Base-by-base conservation (phyloP, 2,888 invertebrate genomes). In the Scelioninae gen. 1 region DNA sequence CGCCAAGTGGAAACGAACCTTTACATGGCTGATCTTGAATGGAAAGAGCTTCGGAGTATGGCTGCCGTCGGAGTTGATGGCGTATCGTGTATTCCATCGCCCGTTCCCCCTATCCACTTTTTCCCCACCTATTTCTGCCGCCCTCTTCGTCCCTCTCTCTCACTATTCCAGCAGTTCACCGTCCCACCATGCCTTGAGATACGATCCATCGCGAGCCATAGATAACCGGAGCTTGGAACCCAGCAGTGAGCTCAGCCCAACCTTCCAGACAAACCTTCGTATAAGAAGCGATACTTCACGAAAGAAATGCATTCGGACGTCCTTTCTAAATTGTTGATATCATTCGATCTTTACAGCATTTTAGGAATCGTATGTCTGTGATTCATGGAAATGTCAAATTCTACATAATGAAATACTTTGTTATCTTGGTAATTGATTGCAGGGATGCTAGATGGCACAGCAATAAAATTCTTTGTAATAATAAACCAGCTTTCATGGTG, bases 81-180 rank as follows among this genome's bases (percentile, higher is more conserved):
- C 84, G 85, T 84, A 81, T 83, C 76, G 84, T 77, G 79, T 84
- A 82, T 83, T 83, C 84, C 82, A 82, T 82, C 62, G 79, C 82
- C 82, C 82, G 84, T 86, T 83, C 84, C 81, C 83, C 84, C 80
- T 82, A 82, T 83, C 84, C 86, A n/a, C n/a, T n/a, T n/a, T n/a
- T n/a, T n/a, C n/a, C n/a, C n/a, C n/a, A n/a, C n/a, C n/a, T n/a
- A n/a, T n/a, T n/a, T n/a, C n/a, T n/a, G n/a, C n/a, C n/a, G n/a
- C n/a, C n/a, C n/a, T n/a, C n/a, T n/a, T n/a, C n/a, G n/a, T n/a
- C n/a, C n/a, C n/a, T n/a, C n/a, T n/a, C n/a, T n/a, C n/a, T n/a
- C n/a, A n/a, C n/a, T n/a, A n/a, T n/a, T n/a, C n/a, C n/a, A n/a
- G n/a, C n/a, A n/a, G n/a, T n/a, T n/a, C n/a, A n/a, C n/a, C n/a